Evolutionary conservation across 2,113 vertebrate genomes (phyloP), one percentile per base, ranked within the genome.

Genomic region (Aptenodytes patagonicus): DNA sequence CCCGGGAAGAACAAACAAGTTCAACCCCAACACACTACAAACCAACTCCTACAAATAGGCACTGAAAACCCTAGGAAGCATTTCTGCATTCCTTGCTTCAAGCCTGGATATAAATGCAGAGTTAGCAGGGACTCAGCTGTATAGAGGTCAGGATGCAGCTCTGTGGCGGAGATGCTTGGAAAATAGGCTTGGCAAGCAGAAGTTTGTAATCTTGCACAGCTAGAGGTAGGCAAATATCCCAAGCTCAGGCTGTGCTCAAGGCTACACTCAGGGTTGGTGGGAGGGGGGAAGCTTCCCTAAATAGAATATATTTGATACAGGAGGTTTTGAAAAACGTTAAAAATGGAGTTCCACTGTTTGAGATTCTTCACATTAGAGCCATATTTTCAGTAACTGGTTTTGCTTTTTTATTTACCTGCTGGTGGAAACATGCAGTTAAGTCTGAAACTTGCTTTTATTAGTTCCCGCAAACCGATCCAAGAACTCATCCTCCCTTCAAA

Each of bases 31-130:
- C 64, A 89, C 2, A 2, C 76, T 75, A 69, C 91, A 87, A 75
- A 93, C 72, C 32, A 57, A 72, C 91, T 93, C 80, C 89, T 47
- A 84, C 89, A 52, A 73, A 89, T 0, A 89, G 69, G 52, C 72
- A 95, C 47, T 42, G 87, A 91, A 84, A 96, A 52, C 73, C 52
- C 22, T 47, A 60, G 72, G 84, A 95, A 91, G 91, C 81, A 64
- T 82, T 96, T 96, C 81, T 93, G 89, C 5, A 3, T 66, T 92
- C 55, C 55, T 58, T 66, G 64, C 91, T 94, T 91, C 28, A 32
- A 68, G 87, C 46, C 65, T 52, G 55, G 82, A 94, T 76, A 93
- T 76, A 93, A 94, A 93, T 20, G 75, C 92, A 88, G 66, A 90
- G 82, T 83, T 93, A 93, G 92, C 92, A 94, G 16, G 44, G 64